Conservation (phyloP, 1,140 invertebrate genomes). For the Acromyrmex echinatior region DNA sequence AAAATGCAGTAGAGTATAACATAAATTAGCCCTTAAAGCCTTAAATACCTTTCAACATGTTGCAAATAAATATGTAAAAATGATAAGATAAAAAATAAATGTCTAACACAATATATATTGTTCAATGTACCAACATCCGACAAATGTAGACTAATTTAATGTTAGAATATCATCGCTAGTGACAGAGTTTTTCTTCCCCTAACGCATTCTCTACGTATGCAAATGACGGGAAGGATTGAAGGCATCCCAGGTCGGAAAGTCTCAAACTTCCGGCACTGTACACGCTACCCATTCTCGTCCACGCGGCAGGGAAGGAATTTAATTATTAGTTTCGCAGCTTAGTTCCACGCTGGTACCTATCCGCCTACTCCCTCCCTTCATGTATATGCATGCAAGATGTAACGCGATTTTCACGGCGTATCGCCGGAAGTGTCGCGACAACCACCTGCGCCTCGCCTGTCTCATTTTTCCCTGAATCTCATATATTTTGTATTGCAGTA, state of each 20-base stretch:
- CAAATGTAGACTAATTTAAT: not conserved
- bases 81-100: not conserved
- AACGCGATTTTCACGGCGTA: constrained; percentile 75
- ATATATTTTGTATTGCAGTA: constrained; percentile 7
- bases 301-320: constrained; percentile 76
- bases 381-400: constrained; percentile 81
- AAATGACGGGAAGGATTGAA: constrained; percentile 68
- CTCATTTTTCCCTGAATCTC: constrained; percentile 4
- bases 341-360: constrained; percentile 75
- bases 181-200: constrained; percentile 61
- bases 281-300: constrained; percentile 62
- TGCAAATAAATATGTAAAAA: not conserved
- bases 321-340: constrained; percentile 83
- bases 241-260: constrained; percentile 66
- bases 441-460: not conserved
- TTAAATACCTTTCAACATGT: not conserved
- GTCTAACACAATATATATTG: not conserved
- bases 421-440: constrained; percentile 46
- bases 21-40: not conserved
- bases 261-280: constrained; percentile 64
- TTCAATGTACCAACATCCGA: not conserved
- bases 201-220: constrained; percentile 31
- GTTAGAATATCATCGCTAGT: not conserved
- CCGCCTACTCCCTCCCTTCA: constrained; percentile 70
- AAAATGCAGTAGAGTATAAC: not conserved